Conservation (phyloP, 2,888 invertebrate species). For the Mesodorylaimus sp. region DNA sequence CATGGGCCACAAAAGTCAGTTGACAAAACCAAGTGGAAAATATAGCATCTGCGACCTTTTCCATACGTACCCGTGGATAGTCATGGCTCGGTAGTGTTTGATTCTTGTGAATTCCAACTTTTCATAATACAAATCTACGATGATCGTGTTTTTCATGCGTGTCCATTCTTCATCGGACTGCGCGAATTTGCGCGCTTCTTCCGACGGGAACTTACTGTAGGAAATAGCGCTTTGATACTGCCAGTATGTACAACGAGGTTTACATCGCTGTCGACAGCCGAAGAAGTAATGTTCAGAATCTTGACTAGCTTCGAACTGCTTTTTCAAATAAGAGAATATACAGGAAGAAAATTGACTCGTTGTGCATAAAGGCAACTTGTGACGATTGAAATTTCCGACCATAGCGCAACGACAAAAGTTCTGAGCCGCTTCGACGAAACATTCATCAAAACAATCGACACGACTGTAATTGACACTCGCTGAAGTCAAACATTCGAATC, state of each 20-base stretch:
- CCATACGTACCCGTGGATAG: too few relatives aligned
- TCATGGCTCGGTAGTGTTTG: conserved; percentile 22
- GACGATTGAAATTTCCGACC: too few relatives aligned
- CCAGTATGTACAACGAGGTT: conserved; percentile 22
- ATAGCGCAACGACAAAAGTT: neutral
- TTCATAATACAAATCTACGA: conserved; percentile 16
- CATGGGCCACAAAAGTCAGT: too few relatives aligned
- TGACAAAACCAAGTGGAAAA: too few relatives aligned
- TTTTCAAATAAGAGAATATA: too few relatives aligned
- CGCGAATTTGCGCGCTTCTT: neutral
- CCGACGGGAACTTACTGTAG: conserved; percentile 18
- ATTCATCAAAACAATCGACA: neutral
- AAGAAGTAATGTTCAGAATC: too few relatives aligned
- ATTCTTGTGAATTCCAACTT: conserved; percentile 20
- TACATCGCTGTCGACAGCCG: conserved; percentile 20
- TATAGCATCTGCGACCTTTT: too few relatives aligned
- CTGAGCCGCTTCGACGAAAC: neutral
- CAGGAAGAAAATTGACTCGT: too few relatives aligned
- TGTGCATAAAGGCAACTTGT: too few relatives aligned
- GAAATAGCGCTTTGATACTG: conserved; percentile 20
- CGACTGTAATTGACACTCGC: neutral
- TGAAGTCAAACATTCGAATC: conserved; percentile 9
- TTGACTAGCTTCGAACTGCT: too few relatives aligned
- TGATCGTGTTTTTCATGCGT: conserved; percentile 15
- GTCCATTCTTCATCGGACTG: conserved; percentile 3